Conservation (phyloP, 2,113 vertebrate species). For the Pygoscelis antarcticus region DNA sequence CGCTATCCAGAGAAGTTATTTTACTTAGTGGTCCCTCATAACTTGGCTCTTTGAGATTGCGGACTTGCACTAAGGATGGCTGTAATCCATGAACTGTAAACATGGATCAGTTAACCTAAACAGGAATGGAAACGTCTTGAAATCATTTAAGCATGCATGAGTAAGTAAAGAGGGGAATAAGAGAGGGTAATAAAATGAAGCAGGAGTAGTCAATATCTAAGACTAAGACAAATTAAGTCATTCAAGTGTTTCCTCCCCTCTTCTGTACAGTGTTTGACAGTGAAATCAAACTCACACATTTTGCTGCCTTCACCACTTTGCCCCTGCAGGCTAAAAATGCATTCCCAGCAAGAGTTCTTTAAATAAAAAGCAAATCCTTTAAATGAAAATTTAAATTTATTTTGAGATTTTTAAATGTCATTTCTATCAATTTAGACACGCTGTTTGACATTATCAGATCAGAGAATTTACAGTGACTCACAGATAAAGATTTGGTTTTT, state of each 20-base stretch:
- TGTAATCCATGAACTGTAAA: not conserved
- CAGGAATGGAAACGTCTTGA: not conserved
- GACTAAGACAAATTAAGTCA: not conserved
- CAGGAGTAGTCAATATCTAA: not conserved
- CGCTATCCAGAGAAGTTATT: not conserved
- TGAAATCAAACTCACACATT: not conserved
- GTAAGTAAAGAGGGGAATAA: not conserved
- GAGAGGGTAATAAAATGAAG: not conserved
- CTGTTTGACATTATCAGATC: slow-evolving; percentile 49
- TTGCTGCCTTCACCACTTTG: not conserved
- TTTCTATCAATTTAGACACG: slow-evolving; percentile 63
- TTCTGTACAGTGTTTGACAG: not conserved
- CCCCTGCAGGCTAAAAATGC: not conserved
- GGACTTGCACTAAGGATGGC: not conserved
- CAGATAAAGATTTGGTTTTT: slow-evolving; percentile 50
- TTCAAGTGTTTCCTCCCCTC: not conserved
- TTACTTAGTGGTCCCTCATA: not conserved
- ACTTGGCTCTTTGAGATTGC: not conserved
- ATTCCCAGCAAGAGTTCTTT: not conserved
- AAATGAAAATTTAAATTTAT: slow-evolving; percentile 69
- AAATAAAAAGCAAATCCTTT: slow-evolving; percentile 56
- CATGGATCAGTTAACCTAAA: not conserved
- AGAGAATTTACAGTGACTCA: slow-evolving; percentile 56
- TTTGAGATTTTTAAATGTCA: slow-evolving; percentile 37
- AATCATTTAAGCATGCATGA: not conserved